Evolutionary conservation across 2,888 invertebrate species (phyloP).

Genomic region (Acronicta psi): DNA sequence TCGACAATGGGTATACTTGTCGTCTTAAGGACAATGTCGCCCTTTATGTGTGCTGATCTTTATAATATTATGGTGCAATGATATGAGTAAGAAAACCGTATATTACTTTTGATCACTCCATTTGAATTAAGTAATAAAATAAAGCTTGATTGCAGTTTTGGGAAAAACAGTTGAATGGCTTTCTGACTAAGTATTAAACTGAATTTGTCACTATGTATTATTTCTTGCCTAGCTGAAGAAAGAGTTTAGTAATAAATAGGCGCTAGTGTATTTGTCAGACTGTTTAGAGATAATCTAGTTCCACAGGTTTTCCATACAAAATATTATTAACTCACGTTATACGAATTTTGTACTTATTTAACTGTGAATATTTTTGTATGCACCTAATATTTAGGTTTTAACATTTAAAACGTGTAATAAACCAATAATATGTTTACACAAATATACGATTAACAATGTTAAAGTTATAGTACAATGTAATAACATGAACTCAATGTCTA

Average conservation of each 20-base stretch:
- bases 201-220: background rate
- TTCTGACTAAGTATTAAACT: slow-evolving; percentile 25
- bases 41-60: slow-evolving; percentile 51
- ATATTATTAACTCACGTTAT: too few relatives aligned
- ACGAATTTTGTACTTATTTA: too few relatives aligned
- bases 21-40: slow-evolving; percentile 64
- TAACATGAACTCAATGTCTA: background rate
- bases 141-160: slow-evolving; percentile 5
- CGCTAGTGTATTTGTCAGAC: too few relatives aligned
- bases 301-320: too few relatives aligned
- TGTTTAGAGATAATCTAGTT: too few relatives aligned
- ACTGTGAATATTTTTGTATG: too few relatives aligned
- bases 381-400: too few relatives aligned
- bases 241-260: too few relatives aligned
- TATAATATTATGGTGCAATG: slow-evolving; percentile 37
- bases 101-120: slow-evolving; percentile 38
- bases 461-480: background rate
- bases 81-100: slow-evolving; percentile 37
- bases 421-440: too few relatives aligned
- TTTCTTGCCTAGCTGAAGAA: too few relatives aligned
- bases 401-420: too few relatives aligned
- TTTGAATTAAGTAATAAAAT: slow-evolving; percentile 41
- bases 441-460: background rate
- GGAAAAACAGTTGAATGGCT: slow-evolving; percentile 19
- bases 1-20: slow-evolving; percentile 60